phyloP scores from a whole-genome alignment of 2,888 invertebrate genomes.

The Athrips mouffetella region DNA sequence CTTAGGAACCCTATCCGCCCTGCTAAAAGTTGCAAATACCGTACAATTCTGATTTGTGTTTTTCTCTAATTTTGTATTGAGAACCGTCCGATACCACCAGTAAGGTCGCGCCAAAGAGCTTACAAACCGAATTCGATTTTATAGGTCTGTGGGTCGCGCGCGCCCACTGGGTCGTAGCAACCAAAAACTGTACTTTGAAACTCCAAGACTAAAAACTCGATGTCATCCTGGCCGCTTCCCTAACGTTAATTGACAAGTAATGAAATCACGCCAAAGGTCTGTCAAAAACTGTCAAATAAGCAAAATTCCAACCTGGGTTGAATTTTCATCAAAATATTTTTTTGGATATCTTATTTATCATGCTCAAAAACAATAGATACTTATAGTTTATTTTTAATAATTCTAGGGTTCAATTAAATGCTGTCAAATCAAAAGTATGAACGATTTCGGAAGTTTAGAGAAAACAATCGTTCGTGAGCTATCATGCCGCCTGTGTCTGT shows the following conservation, averaged over 20 bases:
- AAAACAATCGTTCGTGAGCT: constrained; percentile 69
- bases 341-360: constrained; percentile 4
- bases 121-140: no score
- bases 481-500: constrained; percentile 67
- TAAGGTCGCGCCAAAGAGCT: no score
- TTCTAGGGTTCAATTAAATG: not conserved
- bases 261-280: not conserved
- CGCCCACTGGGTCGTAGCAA: no score
- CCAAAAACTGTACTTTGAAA: no score
- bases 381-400: not conserved
- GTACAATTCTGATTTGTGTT: no score
- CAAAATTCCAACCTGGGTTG: constrained; percentile 10
- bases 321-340: not conserved
- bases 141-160: no score
- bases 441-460: constrained; percentile 63
- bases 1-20: no score
- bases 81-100: no score
- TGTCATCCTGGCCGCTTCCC: not conserved
- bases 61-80: no score
- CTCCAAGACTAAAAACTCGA: no score
- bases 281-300: constrained; percentile 1
- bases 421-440: constrained; percentile 49
- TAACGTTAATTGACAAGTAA: not conserved
- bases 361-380: constrained; percentile 1
- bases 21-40: no score